Evolutionary conservation across 2,113 vertebrate genomes (phyloP), one percentile per base, ranked within the genome.

Genomic region (Brachyistius frenatus): DNA sequence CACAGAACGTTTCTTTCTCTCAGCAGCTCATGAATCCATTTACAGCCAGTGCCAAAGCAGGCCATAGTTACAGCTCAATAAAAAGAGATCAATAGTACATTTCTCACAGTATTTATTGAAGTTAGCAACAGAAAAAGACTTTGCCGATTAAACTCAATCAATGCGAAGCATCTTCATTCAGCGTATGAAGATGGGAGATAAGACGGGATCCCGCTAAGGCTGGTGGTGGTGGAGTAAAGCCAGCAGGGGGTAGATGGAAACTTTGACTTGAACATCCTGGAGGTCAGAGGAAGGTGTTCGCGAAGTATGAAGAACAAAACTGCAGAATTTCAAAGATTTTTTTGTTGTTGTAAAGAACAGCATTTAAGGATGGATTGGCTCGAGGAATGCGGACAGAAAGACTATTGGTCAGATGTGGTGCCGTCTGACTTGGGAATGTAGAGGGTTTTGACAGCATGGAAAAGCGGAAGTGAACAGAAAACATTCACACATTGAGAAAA

Each of bases 91-190:
- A 41, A 37, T 4, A 61, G 57, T 5, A 36, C 36, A 53, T n/a
- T 35, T 44, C 44, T 53, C 15, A 61, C 50, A n/a, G 16, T 69
- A 53, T 77, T 62, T 58, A 16, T 4, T 16, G 8, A 39, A n/a
- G n/a, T 50, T 37, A 32, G 8, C 73, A 55, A 7, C 49, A 30
- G 10, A 14, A 67, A 67, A 49, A 44, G 7, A 9, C 6, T 10
- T 44, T 44, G 41, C 5, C 37, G 3, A 39, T 39, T 7, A 7
- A 5, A 44, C 41, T 44, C 8, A 23, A 23, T 23, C 23, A 23
- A 23, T 23, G 8, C 11, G 41, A 44, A 44, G 2, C 41, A 44
- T 16, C 14, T 49, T 49, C 13, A 49, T 49, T 16, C 47, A 16
- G 47, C 47, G 5, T 5, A 15, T 41, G 9, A 2, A 41, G 6